Base-by-base conservation (phyloP, 2,888 invertebrate species). In the Papilio gigon region DNA sequence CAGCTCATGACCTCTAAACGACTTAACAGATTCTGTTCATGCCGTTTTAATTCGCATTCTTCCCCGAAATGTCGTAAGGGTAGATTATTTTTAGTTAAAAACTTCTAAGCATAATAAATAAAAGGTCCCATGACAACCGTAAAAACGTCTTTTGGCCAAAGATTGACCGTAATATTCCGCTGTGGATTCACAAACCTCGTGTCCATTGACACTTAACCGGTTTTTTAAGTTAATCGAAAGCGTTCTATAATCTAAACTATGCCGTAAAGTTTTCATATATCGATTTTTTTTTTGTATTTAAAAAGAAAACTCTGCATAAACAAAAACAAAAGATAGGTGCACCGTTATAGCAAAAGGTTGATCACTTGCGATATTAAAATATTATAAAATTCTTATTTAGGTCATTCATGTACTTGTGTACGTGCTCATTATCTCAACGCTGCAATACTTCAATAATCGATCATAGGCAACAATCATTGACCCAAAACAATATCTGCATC, bases 191-290 rank as follows among this genome's bases (percentile, higher is more conserved):
- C 11, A 35, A 59, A 22, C 59, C 35, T 30, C 17, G 53, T 30
- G 53, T 59, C 59, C 59, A 22, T 37, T 37, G 22, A 59, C 35
- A 37, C 59, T 59, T 59, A 59, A 59, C 59, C 59, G 59, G 59
- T 59, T 59, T 59, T 14, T 35, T 59, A 59, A 59, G 20, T 35
- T 9, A 59, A 59, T 59, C 59, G 59, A 59, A 59, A 59, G 59
- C 59, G 35, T 59, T 59, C 35, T 59, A 35, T 22, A 37, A 59
- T 22, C 20, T 22, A 35, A 59, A 59, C 20, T 59, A 37, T 37
- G 35, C 59, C 35, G 35, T 59, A 35, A 35, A 35, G 58, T 30
- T 58, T 20, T 11, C 8, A 35, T 20, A 11, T 27, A n/a, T n/a
- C n/a, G n/a, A n/a, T 37, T 33, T 20, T 35, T 12, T 14, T 1